Percentiles rank a stretch among this genome's conserved stretches.
Conservation (phyloP, 1,140 invertebrate species). For the Linepithema humile region DNA sequence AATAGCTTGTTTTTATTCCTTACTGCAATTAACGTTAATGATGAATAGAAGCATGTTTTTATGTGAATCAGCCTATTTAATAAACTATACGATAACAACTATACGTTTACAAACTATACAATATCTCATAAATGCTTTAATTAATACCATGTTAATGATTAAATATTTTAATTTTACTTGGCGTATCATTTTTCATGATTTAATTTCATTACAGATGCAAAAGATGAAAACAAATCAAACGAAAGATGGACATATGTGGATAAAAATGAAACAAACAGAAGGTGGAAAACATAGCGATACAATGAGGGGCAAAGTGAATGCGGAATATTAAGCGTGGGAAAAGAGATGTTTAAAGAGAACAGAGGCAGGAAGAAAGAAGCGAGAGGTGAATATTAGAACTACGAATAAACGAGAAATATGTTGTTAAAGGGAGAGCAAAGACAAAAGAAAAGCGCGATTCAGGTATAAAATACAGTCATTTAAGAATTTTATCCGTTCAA, state of each 20-base stretch:
- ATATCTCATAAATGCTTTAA: too few species aligned
- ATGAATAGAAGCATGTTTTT: neutral
- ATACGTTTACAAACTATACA: too few species aligned
- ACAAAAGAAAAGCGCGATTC: neutral
- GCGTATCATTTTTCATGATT: neutral
- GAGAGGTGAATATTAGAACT: neutral
- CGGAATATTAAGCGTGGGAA: conserved; percentile 55
- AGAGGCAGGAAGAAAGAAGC: conserved; percentile 3
- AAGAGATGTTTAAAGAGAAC: conserved; percentile 45
- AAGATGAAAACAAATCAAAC: neutral
- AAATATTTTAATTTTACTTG: too few species aligned
- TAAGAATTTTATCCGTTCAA: neutral
- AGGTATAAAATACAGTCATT: neutral
- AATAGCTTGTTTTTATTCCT: neutral
- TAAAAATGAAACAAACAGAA: neutral
- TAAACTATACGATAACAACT: neutral
- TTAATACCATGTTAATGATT: too few species aligned
- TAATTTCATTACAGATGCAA: neutral
- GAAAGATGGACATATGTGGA: neutral
- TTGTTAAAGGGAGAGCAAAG: neutral
- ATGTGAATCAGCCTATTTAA: neutral
- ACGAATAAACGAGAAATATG: neutral
- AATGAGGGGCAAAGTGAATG: conserved; percentile 42
- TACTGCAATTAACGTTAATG: neutral
- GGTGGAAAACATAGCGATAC: conserved; percentile 29